Conservation (phyloP, 23 tunicate genomes). For the Oikopleura dioica region DNA sequence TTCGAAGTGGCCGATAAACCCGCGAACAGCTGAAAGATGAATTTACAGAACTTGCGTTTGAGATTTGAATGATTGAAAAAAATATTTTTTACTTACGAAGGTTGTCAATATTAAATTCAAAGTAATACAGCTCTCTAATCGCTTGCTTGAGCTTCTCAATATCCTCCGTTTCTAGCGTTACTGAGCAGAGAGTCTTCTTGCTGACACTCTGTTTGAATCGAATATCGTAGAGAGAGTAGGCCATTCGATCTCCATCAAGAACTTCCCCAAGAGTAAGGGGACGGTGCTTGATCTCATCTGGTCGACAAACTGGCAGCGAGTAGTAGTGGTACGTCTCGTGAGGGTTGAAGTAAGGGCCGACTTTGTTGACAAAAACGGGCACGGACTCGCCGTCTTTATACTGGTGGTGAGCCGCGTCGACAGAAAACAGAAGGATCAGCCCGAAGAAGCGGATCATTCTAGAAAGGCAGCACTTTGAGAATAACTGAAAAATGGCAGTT, state of each 20-base stretch:
- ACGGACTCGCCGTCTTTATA: constrained; percentile 52
- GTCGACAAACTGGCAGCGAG: constrained; percentile 78
- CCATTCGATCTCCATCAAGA: constrained; percentile 86
- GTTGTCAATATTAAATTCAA: constrained; percentile 73
- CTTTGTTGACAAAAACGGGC: constrained; percentile 79
- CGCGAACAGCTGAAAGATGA: no score
- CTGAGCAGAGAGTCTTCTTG: constrained; percentile 23
- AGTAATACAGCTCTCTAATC: constrained; percentile 76
- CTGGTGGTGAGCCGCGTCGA: no score
- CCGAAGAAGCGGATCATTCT: no score
- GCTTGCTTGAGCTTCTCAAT: constrained; percentile 37
- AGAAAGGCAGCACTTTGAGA: no score
- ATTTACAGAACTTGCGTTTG: no score
- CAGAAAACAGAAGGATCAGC: no score
- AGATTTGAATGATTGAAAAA: no score
- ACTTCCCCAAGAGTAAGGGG: constrained; percentile 80
- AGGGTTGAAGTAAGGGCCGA: constrained; percentile 93
- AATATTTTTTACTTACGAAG: no score
- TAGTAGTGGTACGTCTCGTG: constrained; percentile 93
- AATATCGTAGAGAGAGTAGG: constrained; percentile 47
- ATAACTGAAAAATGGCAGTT: no score
- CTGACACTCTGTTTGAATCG: constrained; percentile 21
- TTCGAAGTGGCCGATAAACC: constrained; percentile 68
- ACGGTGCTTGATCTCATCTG: constrained; percentile 47
- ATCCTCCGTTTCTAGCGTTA: constrained; percentile 24